These are phyloP conservation scores for Eupeodes corollae DNA, from an alignment of 1,140 invertebrate species.

Conservation along the genomic window DNA sequence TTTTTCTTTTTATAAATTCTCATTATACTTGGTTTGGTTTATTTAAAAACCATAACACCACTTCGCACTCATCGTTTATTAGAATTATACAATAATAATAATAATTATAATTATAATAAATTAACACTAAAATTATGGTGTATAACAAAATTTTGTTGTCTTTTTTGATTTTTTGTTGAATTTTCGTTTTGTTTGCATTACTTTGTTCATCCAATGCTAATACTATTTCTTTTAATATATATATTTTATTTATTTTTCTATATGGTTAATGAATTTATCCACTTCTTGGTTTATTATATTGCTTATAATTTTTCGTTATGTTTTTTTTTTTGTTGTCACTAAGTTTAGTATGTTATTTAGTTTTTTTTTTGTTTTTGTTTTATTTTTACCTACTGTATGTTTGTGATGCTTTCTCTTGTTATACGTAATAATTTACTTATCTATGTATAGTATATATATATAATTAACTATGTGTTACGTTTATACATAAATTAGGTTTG, in stretches of 20 bases:
- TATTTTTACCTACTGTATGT: conserved; percentile 11
- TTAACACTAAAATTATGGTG: background rate
- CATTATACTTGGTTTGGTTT: background rate
- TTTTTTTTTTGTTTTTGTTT: too few species aligned
- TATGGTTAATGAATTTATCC: conserved; percentile 3
- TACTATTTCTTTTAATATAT: conserved; percentile 2
- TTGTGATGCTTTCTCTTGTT: background rate
- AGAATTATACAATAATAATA: background rate
- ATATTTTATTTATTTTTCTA: conserved; percentile 3
- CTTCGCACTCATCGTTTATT: background rate
- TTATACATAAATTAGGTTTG: conserved; percentile 6
- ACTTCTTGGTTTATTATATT: conserved; percentile 12
- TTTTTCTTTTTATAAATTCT: background rate
- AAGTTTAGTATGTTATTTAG: conserved; percentile 24
- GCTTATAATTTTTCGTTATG: conserved; percentile 2
- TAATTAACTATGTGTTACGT: conserved; percentile 12
- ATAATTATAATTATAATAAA: conserved; percentile 4
- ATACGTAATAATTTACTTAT: conserved; percentile 9
- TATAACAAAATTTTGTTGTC: background rate
- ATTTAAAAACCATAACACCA: background rate
- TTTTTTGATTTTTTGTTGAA: conserved; percentile 1
- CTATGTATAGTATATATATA: conserved; percentile 21
- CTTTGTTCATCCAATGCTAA: conserved; percentile 3
- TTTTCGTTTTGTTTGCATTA: background rate
- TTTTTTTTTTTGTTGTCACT: conserved; percentile 12